Conservation (phyloP, 2,113 vertebrate genomes). For the Pyxicephalus adspersus region DNA sequence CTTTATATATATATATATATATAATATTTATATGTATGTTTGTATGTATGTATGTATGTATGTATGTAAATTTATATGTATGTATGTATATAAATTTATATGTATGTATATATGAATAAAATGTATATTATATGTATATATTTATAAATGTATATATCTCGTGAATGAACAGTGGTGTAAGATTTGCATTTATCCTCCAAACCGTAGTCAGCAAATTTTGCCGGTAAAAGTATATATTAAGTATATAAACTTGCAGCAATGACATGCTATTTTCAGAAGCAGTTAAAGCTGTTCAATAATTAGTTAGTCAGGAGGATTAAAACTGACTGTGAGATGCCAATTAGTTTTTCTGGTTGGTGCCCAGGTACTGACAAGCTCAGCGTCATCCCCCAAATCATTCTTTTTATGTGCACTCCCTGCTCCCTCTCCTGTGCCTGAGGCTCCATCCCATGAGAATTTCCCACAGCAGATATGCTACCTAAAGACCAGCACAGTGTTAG, state of each 20-base stretch:
- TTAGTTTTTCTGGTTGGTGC: slow-evolving; percentile 20
- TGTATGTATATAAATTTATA: no score
- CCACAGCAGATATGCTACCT: slow-evolving; percentile 40
- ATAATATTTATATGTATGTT: no score
- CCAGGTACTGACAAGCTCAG: slow-evolving; percentile 4
- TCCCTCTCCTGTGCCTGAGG: background rate
- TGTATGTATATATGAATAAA: no score
- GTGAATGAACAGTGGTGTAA: no score
- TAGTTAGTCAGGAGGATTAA: slow-evolving; percentile 3
- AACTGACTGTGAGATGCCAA: slow-evolving; percentile 24
- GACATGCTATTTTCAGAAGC: background rate
- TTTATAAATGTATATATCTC: no score
- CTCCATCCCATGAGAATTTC: slow-evolving; percentile 27
- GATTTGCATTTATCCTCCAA: no score
- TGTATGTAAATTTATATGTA: no score
- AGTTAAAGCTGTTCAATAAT: background rate
- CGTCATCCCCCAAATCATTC: slow-evolving; percentile 3
- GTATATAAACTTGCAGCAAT: background rate
- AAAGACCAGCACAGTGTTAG: slow-evolving; percentile 49
- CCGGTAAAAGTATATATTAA: no score
- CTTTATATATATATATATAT: no score
- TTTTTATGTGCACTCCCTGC: slow-evolving; percentile 26
- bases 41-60: no score
- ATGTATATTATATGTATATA: no score
- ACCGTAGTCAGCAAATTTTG: no score